Percentiles rank a stretch among this genome's conserved stretches.
These are phyloP conservation scores for Hypsibius dujardini DNA, from an alignment of 1,140 invertebrate genomes.

Conservation along the genomic window DNA sequence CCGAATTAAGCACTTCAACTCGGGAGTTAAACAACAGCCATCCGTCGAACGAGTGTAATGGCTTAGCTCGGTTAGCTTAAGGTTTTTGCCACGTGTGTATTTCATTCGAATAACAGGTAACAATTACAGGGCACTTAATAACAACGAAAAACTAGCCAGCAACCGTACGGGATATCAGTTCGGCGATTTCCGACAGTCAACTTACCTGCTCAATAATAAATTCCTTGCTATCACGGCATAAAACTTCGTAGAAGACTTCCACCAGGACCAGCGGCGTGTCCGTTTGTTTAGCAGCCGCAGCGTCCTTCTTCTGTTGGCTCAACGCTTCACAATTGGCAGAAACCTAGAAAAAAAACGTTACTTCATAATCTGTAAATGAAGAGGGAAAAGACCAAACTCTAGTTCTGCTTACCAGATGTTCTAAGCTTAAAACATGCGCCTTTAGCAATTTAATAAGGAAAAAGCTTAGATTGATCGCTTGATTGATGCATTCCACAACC, in stretches of 20 bases:
- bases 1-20: too few relatives aligned
- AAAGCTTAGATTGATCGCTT: neutral
- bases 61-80: neutral
- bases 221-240: conserved; percentile 72
- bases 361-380: neutral
- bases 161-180: too few relatives aligned
- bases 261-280: conserved; percentile 34
- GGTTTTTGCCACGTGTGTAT: too few relatives aligned
- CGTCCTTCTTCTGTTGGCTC: neutral
- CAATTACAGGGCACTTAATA: too few relatives aligned
- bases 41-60: too few relatives aligned
- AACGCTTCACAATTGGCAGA: neutral
- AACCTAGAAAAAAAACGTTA: neutral
- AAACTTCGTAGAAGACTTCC: conserved; percentile 69
- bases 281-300: neutral
- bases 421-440: too few relatives aligned
- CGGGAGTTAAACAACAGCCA: too few relatives aligned
- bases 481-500: neutral
- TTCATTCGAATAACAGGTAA: too few relatives aligned
- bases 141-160: too few relatives aligned
- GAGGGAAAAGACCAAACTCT: too few relatives aligned
- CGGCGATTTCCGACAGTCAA: too few relatives aligned
- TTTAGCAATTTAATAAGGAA: conserved; percentile 5
- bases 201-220: conserved; percentile 53
- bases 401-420: too few relatives aligned